Evolutionary conservation across 2,888 invertebrate genomes (phyloP).

Genomic region (Sthenelais limicola): DNA sequence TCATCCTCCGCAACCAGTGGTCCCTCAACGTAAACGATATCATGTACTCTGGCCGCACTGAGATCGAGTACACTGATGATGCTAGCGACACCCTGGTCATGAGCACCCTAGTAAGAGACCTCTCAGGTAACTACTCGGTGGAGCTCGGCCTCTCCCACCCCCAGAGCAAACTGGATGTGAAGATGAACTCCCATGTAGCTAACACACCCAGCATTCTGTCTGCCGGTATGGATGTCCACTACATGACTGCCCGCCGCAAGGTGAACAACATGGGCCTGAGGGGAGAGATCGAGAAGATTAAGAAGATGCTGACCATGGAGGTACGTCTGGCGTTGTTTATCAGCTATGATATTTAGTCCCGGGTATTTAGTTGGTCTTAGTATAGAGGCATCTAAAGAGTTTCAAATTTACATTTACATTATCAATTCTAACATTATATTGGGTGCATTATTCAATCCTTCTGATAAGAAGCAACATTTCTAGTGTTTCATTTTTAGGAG

Average conservation of each 20-base stretch:
- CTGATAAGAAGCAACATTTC: too few species aligned
- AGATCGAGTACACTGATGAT: conserved; percentile 35
- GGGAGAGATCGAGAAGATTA: conserved; percentile 40
- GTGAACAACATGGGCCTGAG: conserved; percentile 16
- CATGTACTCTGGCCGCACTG: conserved; percentile 25
- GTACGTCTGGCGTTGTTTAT: too few species aligned
- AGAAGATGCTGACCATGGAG: conserved; percentile 19
- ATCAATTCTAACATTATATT: not conserved
- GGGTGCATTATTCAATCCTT: not conserved
- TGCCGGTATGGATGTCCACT: conserved; percentile 30
- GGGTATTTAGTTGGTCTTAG: too few species aligned
- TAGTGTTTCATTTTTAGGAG: too few species aligned
- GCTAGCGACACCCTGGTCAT: conserved; percentile 27
- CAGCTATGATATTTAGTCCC: too few species aligned
- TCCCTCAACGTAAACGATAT: conserved; percentile 14
- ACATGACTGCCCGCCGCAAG: conserved; percentile 32
- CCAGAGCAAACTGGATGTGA: conserved; percentile 35
- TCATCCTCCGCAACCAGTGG: conserved; percentile 31
- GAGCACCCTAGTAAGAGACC: conserved; percentile 14
- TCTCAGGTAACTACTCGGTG: conserved; percentile 16
- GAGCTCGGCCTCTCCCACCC: conserved; percentile 25
- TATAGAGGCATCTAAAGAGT: too few species aligned
- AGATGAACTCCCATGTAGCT: conserved; percentile 5
- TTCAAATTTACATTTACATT: not conserved
- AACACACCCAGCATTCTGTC: conserved; percentile 5